phyloP scores from a whole-genome alignment of 23 tunicate species.

The Ciona savignyi region DNA sequence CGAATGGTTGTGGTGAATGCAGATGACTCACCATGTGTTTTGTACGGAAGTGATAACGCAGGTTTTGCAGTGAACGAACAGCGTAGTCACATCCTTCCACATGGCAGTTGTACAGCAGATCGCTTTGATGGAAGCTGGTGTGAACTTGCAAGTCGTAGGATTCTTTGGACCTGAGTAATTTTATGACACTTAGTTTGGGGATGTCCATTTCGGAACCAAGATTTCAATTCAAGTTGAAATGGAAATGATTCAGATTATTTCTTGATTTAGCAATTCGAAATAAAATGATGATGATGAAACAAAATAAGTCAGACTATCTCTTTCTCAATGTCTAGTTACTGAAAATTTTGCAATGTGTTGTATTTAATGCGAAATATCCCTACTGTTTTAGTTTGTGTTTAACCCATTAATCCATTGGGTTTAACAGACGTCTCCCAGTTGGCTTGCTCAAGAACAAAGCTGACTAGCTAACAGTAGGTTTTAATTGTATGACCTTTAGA shows the following conservation, averaged over 20 bases:
- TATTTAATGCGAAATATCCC: too few relatives aligned
- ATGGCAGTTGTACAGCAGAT: conserved; percentile 65
- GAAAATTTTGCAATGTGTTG: too few relatives aligned
- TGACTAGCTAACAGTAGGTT: too few relatives aligned
- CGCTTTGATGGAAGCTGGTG: conserved; percentile 64
- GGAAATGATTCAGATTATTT: background rate
- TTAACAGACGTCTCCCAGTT: background rate
- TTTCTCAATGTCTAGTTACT: too few relatives aligned
- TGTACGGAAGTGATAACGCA: conserved; percentile 70
- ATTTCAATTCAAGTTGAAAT: background rate
- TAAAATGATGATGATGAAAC: background rate
- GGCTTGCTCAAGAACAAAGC: background rate
- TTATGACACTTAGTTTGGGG: background rate
- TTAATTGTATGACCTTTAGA: too few relatives aligned
- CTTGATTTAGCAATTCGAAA: background rate
- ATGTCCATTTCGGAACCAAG: background rate
- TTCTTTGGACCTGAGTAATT: conserved; percentile 47
- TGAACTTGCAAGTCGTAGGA: conserved; percentile 80
- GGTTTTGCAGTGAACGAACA: conserved; percentile 75
- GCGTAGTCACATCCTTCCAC: conserved; percentile 78
- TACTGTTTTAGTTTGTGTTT: too few relatives aligned
- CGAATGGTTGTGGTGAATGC: too few relatives aligned
- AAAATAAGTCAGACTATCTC: background rate
- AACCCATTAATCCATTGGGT: too few relatives aligned
- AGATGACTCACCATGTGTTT: conserved; percentile 79